Evolutionary conservation across 2,113 vertebrate species (phyloP).

Genomic region (Psilopogon haemacephalus): DNA sequence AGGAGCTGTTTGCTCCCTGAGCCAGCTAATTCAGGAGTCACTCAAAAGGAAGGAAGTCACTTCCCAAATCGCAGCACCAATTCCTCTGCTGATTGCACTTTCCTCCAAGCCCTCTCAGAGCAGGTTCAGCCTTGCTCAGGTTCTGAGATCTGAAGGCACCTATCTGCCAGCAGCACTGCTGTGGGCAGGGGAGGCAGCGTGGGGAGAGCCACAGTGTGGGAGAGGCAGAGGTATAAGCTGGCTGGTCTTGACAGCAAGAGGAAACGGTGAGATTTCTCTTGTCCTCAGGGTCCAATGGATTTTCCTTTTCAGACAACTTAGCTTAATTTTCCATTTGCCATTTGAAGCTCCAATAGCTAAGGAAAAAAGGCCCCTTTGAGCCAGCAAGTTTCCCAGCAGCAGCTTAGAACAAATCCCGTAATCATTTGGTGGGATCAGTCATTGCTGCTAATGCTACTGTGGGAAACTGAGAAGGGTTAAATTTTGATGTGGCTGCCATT

Average conservation of each 20-base stretch:
- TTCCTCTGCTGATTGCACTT: background rate
- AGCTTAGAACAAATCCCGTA: slow-evolving; percentile 54
- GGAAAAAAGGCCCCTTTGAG: background rate
- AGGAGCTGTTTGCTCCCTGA: background rate
- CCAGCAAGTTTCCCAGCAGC: slow-evolving; percentile 46
- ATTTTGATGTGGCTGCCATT: slow-evolving; percentile 22
- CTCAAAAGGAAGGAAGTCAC: background rate
- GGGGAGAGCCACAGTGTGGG: background rate
- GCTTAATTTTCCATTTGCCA: slow-evolving; percentile 32
- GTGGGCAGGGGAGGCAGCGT: background rate
- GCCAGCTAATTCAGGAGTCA: background rate
- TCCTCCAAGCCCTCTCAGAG: background rate
- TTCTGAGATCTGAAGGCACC: background rate
- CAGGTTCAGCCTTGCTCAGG: slow-evolving; percentile 12
- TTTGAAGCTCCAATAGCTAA: slow-evolving; percentile 11
- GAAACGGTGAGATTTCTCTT: slow-evolving; percentile 23
- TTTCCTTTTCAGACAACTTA: slow-evolving; percentile 36
- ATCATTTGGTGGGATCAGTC: slow-evolving; percentile 22
- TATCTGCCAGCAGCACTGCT: background rate
- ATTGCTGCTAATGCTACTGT: background rate
- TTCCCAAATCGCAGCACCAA: background rate
- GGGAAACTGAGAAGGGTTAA: slow-evolving; percentile 66
- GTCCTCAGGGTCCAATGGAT: background rate
- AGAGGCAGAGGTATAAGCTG: background rate
- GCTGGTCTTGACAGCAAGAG: background rate